phyloP scores from a whole-genome alignment of 2,113 vertebrate genomes.

The Xiphophorus couchianus region DNA sequence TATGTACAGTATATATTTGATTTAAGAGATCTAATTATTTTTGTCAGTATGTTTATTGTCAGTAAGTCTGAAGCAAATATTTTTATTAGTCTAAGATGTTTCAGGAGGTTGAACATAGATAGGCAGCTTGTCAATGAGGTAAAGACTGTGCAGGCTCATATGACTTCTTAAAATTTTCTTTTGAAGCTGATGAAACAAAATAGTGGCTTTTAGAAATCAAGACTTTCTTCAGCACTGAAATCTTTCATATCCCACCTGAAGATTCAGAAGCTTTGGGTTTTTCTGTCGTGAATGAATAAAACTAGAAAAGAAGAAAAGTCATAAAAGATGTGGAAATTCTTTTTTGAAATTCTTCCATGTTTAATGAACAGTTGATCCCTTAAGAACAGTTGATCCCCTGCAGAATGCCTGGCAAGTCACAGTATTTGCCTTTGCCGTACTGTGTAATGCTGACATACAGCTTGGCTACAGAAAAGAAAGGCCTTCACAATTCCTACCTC shows the following conservation, averaged over 20 bases:
- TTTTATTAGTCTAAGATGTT: neutral
- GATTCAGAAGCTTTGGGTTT: conserved; percentile 1
- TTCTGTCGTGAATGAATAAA: conserved; percentile 16
- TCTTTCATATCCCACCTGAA: conserved; percentile 8
- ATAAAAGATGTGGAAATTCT: conserved; percentile 8
- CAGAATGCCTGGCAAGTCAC: conserved; percentile 34
- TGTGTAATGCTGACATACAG: conserved; percentile 22
- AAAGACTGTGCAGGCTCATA: neutral
- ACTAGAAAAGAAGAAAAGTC: conserved; percentile 27
- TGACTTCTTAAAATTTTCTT: neutral
- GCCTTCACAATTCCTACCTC: conserved; percentile 52
- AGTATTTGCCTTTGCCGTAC: conserved; percentile 49
- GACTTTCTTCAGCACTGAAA: conserved; percentile 21
- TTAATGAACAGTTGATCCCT: conserved; percentile 52
- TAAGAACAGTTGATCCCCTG: conserved; percentile 52
- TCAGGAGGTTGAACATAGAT: too few relatives aligned
- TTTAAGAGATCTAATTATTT: neutral
- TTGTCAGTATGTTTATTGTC: neutral
- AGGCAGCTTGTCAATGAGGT: neutral
- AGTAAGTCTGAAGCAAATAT: neutral
- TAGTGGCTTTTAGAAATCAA: conserved; percentile 23
- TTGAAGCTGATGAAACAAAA: conserved; percentile 51
- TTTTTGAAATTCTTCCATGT: conserved; percentile 27
- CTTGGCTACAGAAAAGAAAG: conserved; percentile 20
- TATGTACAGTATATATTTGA: too few relatives aligned